Percentiles rank a stretch among this genome's conserved stretches.
Evolutionary conservation across 2,888 invertebrate genomes (phyloP).

Genomic region (Thumatha senex): DNA sequence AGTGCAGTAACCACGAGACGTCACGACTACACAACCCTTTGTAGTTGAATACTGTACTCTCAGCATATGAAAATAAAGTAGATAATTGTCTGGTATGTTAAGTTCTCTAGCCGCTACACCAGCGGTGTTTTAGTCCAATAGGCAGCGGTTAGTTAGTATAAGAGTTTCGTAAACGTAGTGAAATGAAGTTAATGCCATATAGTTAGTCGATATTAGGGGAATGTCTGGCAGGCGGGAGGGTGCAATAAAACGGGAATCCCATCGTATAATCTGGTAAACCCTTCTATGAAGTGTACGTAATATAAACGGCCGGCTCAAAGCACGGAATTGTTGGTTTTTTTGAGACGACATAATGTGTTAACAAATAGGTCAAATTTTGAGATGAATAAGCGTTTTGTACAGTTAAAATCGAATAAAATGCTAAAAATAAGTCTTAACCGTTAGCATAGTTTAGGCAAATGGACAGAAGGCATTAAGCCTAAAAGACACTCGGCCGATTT

Average conservation of each 20-base stretch:
- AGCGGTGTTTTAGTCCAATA: conserved; percentile 69
- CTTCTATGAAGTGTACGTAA: conserved; percentile 79
- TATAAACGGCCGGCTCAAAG: conserved; percentile 65
- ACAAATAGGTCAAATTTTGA: conserved; percentile 76
- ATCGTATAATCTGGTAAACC: conserved; percentile 62
- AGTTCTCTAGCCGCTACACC: conserved; percentile 50
- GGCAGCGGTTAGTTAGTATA: conserved; percentile 69
- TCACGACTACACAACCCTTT: conserved; percentile 11
- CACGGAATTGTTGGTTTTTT: conserved; percentile 47
- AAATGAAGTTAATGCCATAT: conserved; percentile 74
- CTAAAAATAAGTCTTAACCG: conserved; percentile 62
- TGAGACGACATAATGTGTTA: conserved; percentile 50
- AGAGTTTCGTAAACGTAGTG: conserved; percentile 73
- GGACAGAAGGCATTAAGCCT: conserved; percentile 48
- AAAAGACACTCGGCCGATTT: conserved; percentile 54
- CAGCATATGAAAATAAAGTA: conserved; percentile 56
- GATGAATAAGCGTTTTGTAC: conserved; percentile 79
- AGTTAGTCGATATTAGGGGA: conserved; percentile 74
- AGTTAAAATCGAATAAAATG: conserved; percentile 68
- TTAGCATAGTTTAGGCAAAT: conserved; percentile 69
- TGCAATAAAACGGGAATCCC: conserved; percentile 63
- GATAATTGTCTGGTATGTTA: conserved; percentile 65
- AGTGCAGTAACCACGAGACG: conserved; percentile 17
- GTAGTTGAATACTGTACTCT: conserved; percentile 46
- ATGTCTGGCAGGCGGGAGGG: conserved; percentile 74